Percentiles rank a stretch among this genome's conserved stretches.
Conservation (phyloP, 2,797 vertebrate genomes). For the Acipenser transmontanus region DNA sequence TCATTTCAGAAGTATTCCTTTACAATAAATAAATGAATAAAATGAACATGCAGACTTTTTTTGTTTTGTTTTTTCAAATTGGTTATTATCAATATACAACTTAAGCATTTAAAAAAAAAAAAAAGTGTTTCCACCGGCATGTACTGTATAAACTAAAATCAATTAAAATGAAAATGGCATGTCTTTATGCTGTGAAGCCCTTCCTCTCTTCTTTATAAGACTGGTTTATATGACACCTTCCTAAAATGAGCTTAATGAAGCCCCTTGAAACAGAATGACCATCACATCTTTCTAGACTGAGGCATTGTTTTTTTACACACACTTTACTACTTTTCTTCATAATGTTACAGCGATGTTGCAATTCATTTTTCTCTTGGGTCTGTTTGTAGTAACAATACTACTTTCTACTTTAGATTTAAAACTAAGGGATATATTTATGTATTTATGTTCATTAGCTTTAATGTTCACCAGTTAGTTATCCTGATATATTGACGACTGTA, state of each 20-base stretch:
- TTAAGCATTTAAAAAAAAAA: too few relatives aligned
- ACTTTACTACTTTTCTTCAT: conserved; percentile 3
- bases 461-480: neutral
- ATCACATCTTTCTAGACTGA: neutral
- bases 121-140: too few relatives aligned
- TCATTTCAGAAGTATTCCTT: too few relatives aligned
- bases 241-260: neutral
- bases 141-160: too few relatives aligned
- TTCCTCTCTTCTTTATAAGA: neutral
- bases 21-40: too few relatives aligned
- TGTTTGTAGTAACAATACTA: neutral
- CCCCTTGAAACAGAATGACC: neutral
- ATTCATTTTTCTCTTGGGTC: conserved; percentile 3
- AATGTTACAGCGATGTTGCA: neutral
- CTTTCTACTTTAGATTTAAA: too few relatives aligned
- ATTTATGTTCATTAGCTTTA: too few relatives aligned
- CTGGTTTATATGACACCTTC: neutral
- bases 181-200: neutral
- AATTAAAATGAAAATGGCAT: neutral
- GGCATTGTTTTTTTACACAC: neutral
- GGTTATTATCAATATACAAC: too few relatives aligned
- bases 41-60: too few relatives aligned
- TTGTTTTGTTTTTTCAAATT: too few relatives aligned
- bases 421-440: too few relatives aligned
- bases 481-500: too few relatives aligned